Conservation (phyloP, 2,113 vertebrate species). For the Pachyramphus minor region DNA sequence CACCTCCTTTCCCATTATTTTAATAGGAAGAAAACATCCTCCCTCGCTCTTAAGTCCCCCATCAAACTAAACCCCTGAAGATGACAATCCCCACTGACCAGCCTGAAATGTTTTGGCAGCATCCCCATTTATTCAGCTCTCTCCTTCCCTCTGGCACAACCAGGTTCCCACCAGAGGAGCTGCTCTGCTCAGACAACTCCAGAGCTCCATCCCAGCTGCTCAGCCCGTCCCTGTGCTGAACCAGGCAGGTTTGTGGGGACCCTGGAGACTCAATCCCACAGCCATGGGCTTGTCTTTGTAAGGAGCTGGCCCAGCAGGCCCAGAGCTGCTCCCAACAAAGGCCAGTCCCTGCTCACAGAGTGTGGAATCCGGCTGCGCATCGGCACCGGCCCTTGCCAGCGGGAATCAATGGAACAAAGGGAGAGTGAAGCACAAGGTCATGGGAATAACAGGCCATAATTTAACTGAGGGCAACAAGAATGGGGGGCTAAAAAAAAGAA, state of each 20-base stretch:
- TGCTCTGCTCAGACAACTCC: background rate
- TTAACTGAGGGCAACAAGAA: conserved; percentile 12
- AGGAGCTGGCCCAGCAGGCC: background rate
- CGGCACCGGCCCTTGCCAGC: background rate
- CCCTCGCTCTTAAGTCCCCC: background rate
- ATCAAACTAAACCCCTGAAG: background rate
- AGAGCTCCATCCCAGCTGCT: background rate
- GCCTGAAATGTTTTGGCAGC: background rate
- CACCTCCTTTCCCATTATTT: background rate
- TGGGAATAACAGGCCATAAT: conserved; percentile 35
- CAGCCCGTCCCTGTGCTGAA: background rate
- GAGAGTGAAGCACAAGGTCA: conserved; percentile 49
- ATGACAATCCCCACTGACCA: background rate
- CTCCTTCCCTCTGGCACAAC: background rate
- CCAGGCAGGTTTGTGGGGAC: background rate
- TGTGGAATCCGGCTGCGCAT: background rate
- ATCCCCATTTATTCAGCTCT: background rate
- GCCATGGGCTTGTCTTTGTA: background rate
- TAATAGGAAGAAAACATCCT: background rate
- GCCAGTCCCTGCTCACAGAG: background rate
- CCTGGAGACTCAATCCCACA: background rate
- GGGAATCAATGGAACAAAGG: conserved; percentile 49
- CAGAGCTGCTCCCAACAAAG: conserved; percentile 22
- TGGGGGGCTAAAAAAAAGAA: background rate
- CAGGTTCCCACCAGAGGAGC: background rate